Base-by-base conservation (phyloP, 2,888 invertebrate genomes). In the Sclerodermus sp. region DNA sequence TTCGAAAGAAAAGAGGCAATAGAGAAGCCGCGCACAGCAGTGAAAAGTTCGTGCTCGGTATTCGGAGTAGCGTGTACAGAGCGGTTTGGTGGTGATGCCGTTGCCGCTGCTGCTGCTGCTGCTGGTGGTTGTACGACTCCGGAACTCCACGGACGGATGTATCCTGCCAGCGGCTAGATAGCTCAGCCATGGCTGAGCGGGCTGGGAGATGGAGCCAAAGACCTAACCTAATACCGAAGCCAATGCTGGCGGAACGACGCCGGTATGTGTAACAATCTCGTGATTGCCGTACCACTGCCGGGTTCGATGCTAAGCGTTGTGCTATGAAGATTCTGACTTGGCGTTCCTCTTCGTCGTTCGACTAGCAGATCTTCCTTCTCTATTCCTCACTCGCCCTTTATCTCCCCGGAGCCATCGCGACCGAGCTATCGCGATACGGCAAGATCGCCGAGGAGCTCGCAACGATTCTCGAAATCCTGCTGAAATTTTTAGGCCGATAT, bases 191-290 rank as follows among this genome's bases (percentile, higher is more conserved):
- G 47, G 44, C 36, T 32, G 49, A 55, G 43, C 55, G 49, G 40
- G 44, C 49, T 45, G 30, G 55, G 54, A 52, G 57, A 55, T 51
- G 55, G 44, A 14, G 30, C 13, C 29, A 18, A 17, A 57, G 47
- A 53, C 39, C 50, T 50, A 8, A 53, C 39, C 50, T 50, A 8
- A 23, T 23, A 47, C 45, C 47, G 51, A 50, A 51, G 60, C 46
- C 56, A 53, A 60, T 57, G 60, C 58, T 45, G 51, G 51, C 53
- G 58, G 53, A 62, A 62, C 66, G 54, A 57, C 54, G 54, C 49
- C 61, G 62, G 62, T 70, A 65, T 68, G 65, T 69, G 67, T 66
- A 67, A 68, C 66, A 66, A 72, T 66, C 62, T 57, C 54, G 55
- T 60, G 68, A 70, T 72, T 68, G 70, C 67, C 53, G 54, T 54